A percentile compares a stretch with the other conserved stretches of the same genome.
These are phyloP conservation scores for Poeciliopsis retropinna DNA, from an alignment of 2,113 vertebrate species.

Conservation along the genomic window DNA sequence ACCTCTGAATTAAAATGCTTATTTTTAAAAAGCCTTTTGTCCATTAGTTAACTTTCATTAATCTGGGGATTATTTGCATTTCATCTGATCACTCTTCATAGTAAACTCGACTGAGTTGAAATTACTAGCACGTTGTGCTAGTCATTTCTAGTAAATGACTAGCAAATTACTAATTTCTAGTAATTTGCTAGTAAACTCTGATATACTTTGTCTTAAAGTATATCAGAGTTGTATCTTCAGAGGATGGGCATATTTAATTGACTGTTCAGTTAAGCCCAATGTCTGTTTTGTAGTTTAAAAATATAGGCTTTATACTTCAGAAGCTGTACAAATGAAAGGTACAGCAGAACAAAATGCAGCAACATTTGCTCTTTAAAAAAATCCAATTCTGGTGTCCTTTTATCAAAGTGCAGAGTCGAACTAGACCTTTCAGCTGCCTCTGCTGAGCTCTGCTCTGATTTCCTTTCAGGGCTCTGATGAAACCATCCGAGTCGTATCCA, in stretches of 20 bases:
- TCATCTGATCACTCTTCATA: background rate
- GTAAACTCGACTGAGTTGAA: background rate
- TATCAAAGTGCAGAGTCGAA: slow-evolving; percentile 15
- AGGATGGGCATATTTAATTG: background rate
- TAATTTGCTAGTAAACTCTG: no score
- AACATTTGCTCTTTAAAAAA: background rate
- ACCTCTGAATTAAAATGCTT: no score
- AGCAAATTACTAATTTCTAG: no score
- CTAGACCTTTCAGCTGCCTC: background rate
- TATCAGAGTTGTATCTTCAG: background rate
- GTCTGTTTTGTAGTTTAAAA: no score
- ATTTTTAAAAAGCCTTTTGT: background rate
- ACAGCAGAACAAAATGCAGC: background rate
- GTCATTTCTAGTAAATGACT: no score
- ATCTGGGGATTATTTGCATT: background rate
- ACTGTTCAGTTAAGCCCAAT: background rate
- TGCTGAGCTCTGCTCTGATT: slow-evolving; percentile 18
- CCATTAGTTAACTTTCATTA: background rate
- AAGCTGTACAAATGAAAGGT: background rate
- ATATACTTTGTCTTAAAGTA: background rate
- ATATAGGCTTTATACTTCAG: background rate
- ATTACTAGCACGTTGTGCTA: background rate
- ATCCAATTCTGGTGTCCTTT: slow-evolving; percentile 1
- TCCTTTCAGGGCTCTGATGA: slow-evolving; percentile 92
- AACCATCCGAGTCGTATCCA: slow-evolving; percentile 95